Evolutionary conservation across 1,140 invertebrate genomes (phyloP).

Genomic region (Marisa cornuarietis): DNA sequence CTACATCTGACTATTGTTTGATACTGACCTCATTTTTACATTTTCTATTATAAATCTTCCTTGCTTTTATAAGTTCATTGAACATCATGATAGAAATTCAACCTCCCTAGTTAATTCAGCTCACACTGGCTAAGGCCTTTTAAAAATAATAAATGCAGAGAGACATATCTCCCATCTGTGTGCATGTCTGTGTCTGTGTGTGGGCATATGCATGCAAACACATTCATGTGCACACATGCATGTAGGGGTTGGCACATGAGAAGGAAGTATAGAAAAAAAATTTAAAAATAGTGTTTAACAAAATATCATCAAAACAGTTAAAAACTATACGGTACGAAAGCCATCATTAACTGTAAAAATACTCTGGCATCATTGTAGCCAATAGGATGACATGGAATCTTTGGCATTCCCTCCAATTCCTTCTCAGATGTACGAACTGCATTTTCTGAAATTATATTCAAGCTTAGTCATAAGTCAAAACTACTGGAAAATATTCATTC

Average conservation of each 20-base stretch:
- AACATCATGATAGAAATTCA: background rate
- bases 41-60: no score
- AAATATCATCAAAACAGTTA: background rate
- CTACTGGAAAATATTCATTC: no score
- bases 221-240: background rate
- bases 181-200: background rate
- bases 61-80: no score
- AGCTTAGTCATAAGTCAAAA: no score
- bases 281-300: no score
- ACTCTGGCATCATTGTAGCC: slow-evolving; percentile 59
- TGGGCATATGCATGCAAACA: no score
- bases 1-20: no score
- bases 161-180: slow-evolving; percentile 3
- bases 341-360: slow-evolving; percentile 41
- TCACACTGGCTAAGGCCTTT: no score
- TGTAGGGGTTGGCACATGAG: background rate
- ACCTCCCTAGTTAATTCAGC: background rate
- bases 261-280: background rate
- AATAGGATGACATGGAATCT: slow-evolving; percentile 64
- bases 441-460: background rate
- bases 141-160: background rate
- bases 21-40: no score
- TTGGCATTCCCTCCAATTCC: slow-evolving; percentile 40
- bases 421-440: slow-evolving; percentile 1
- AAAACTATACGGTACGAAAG: background rate